Percentiles rank a stretch among this genome's conserved stretches.
phyloP scores from a whole-genome alignment of 2,888 invertebrate species.

The Labia minor region DNA sequence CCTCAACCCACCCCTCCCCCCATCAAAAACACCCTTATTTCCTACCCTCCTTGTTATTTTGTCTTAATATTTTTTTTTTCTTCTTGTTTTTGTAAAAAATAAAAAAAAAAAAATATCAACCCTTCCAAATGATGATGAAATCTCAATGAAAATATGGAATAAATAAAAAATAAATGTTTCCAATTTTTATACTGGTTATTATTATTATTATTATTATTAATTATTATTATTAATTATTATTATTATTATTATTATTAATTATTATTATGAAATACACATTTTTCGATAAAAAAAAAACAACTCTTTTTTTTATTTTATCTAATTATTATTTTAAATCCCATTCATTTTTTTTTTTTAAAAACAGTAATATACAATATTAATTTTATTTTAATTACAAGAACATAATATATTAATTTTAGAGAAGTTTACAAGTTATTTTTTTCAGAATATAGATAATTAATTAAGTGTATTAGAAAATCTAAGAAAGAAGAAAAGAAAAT shows the following conservation, averaged over 20 bases:
- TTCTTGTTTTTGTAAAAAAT: background rate
- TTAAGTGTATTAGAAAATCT: too few species aligned
- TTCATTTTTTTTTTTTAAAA: background rate
- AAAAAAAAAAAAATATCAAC: background rate
- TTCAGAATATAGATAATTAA: too few species aligned
- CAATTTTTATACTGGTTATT: slow-evolving; percentile 5
- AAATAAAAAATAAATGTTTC: background rate
- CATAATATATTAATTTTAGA: too few species aligned
- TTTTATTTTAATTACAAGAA: too few species aligned
- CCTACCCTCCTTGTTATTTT: background rate
- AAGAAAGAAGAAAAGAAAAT: too few species aligned
- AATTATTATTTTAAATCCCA: background rate
- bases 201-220: background rate
- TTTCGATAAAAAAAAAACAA: background rate
- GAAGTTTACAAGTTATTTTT: too few species aligned
- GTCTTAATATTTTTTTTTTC: background rate
- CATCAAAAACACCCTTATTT: background rate
- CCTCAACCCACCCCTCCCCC: background rate
- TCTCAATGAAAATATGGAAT: background rate
- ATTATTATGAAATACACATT: slow-evolving; percentile 7
- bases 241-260: background rate
- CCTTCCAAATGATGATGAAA: background rate
- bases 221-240: slow-evolving; percentile 6
- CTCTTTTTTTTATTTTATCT: background rate
- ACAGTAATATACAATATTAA: too few species aligned